Conservation (phyloP, 2,797 vertebrate species). For the Spinus olivaceus region DNA sequence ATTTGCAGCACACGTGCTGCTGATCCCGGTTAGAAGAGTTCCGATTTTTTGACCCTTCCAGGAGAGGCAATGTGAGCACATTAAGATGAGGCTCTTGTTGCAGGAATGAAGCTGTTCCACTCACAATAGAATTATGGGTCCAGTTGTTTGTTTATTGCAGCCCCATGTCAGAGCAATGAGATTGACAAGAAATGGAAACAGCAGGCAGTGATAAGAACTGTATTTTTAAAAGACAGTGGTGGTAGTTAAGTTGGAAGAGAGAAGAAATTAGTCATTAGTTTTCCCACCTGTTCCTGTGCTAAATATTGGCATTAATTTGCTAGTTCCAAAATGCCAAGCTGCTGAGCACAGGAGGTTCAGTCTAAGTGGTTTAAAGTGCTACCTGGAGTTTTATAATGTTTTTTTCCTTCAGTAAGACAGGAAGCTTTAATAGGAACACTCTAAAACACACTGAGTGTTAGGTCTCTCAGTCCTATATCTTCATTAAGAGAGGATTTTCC, state of each 20-base stretch:
- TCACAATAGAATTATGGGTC: not conserved
- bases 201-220: not conserved
- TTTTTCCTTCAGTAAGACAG: not conserved
- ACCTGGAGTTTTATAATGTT: not conserved
- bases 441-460: not conserved
- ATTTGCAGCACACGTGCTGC: not conserved
- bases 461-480: not conserved
- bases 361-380: conserved; percentile 33
- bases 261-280: conserved; percentile 47
- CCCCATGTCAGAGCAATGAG: not conserved
- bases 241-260: not conserved
- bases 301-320: conserved; percentile 49
- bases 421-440: not conserved
- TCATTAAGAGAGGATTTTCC: not conserved
- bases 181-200: conserved; percentile 22
- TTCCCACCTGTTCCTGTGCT: conserved; percentile 25
- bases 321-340: conserved; percentile 19
- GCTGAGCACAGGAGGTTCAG: not conserved
- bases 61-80: not conserved
- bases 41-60: not conserved
- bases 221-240: conserved; percentile 16
- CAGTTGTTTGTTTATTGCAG: not conserved
- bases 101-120: not conserved
- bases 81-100: not conserved
- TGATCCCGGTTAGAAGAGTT: not conserved